Percentiles rank a stretch among this genome's conserved stretches.
phyloP scores from a whole-genome alignment of 2,113 vertebrate species.

The Xenopus laevis region DNA sequence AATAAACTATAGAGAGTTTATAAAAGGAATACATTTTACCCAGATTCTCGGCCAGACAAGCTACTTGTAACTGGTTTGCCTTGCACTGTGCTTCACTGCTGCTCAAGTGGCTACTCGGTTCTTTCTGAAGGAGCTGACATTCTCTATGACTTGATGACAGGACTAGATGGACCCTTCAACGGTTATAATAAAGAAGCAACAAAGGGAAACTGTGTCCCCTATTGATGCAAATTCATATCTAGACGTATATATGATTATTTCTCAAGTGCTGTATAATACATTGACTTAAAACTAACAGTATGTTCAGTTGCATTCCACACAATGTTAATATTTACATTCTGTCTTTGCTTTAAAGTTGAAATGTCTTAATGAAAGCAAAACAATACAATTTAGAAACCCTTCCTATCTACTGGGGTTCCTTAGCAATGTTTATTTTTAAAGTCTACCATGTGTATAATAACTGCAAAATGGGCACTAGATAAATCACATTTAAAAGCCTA shows the following conservation, averaged over 20 bases:
- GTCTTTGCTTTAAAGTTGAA: background rate
- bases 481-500: too few species aligned
- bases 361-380: background rate
- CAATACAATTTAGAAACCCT: background rate
- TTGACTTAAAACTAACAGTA: background rate
- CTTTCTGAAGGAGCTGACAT: background rate
- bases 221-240: background rate
- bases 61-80: too few species aligned
- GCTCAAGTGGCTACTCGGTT: too few species aligned
- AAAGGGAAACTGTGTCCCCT: background rate
- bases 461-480: background rate
- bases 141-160: background rate
- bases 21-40: too few species aligned
- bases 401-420: background rate
- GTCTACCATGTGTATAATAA: background rate
- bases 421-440: background rate
- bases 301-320: background rate
- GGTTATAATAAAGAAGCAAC: background rate
- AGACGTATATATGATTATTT: background rate
- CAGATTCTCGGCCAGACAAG: too few species aligned
- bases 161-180: background rate
- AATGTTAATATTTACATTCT: background rate
- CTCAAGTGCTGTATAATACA: background rate
- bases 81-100: too few species aligned
- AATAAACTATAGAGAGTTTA: too few species aligned